Evolutionary conservation across 1,140 invertebrate species (phyloP), one percentile per base, ranked within the genome.

Genomic region (Brachionus angularis): DNA sequence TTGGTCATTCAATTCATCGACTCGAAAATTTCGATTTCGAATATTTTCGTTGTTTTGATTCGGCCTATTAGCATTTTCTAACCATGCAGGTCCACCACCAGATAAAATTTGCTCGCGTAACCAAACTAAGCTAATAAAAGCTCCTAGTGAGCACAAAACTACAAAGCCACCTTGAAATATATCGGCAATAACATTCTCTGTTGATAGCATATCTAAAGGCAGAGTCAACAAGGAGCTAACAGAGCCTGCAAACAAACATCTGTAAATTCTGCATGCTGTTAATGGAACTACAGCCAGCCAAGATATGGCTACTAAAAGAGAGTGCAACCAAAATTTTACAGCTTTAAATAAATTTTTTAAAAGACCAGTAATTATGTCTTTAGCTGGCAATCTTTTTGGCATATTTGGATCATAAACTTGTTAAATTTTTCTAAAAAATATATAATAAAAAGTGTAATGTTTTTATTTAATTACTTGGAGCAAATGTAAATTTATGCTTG

Each of bases 261-360:
- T 85, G 78, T 96, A 96, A 64, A 94, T 96, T 71, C 93, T 86
- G 80, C 81, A 96, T n/a, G 94, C 93, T 21, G 93, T 93, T 12
- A 98, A 80, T 1, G 96, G 95, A 21, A 98, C 95, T 39, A 97
- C 84, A n/a, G 91, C 93, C 3, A 98, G 85, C 96, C 96, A 98
- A n/a, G 94, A 94, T 46, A 90, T 82, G 14, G 92, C 93, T 5
- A 98, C 95, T 5, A 98, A 78, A 0, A 92, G 93, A 77, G 96
- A 97, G 81, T 96, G 94, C 4, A 96, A 83, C 93, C 94, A 96
- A 81, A 93, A 94, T 78, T 91, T 88, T 0, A 96, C 87, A 8
- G 92, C 94, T 44, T 91, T 91, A 2, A 88, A 87, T 7, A 97
- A 86, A 73, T 92, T 96, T 3, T 88, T 87, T 49, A 96, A 84